Percentiles rank a stretch among this genome's conserved stretches.
Evolutionary conservation across 2,888 invertebrate genomes (phyloP).

Genomic region (Trichopria drosophilae): DNA sequence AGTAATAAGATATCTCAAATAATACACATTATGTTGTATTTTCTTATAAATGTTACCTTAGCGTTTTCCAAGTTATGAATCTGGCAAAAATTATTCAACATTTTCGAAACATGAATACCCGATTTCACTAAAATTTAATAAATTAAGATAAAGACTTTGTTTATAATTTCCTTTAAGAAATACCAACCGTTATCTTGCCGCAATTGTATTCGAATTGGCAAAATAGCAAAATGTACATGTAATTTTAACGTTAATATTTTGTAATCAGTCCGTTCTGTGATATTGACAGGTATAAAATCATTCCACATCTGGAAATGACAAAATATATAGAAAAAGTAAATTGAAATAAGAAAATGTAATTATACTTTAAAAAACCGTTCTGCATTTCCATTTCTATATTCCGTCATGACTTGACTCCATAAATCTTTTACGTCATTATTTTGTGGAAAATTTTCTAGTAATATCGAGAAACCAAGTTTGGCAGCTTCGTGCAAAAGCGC

Average conservation of each 20-base stretch:
- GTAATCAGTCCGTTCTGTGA: constrained; percentile 44
- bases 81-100: constrained; percentile 13
- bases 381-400: too few relatives aligned
- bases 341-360: too few relatives aligned
- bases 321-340: too few relatives aligned
- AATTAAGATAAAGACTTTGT: constrained; percentile 13
- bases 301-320: constrained; percentile 53
- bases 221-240: constrained; percentile 51
- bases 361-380: too few relatives aligned
- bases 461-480: too few relatives aligned
- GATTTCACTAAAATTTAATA: not conserved
- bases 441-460: too few relatives aligned
- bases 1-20: not conserved
- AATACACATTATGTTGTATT: not conserved
- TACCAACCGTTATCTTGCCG: constrained; percentile 18
- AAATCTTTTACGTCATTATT: too few relatives aligned
- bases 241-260: constrained; percentile 53
- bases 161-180: constrained; percentile 5
- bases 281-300: constrained; percentile 39
- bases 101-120: constrained; percentile 11
- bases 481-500: too few relatives aligned
- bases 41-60: constrained; percentile 3
- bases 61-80: constrained; percentile 14
- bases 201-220: constrained; percentile 41
- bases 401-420: too few relatives aligned